Evolutionary conservation across 2,888 invertebrate genomes (phyloP).

Genomic region (Philereme transversata): DNA sequence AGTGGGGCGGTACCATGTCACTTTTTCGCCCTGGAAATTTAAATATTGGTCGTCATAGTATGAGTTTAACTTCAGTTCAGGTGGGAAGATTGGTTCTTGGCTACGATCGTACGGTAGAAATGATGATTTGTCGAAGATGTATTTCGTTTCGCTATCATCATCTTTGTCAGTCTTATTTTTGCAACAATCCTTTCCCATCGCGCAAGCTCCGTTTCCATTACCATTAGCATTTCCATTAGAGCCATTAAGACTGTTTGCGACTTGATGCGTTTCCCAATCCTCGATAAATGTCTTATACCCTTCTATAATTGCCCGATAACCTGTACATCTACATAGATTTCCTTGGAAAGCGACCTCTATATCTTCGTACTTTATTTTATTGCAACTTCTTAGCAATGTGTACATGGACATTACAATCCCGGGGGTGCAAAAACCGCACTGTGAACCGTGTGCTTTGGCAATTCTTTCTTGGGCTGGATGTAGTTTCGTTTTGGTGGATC

Average conservation of each 20-base stretch:
- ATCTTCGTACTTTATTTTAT: slow-evolving; percentile 80
- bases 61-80: slow-evolving; percentile 87
- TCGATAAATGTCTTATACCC: slow-evolving; percentile 91
- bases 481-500: slow-evolving; percentile 87
- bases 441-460: slow-evolving; percentile 93
- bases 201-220: slow-evolving; percentile 62
- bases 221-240: slow-evolving; percentile 42
- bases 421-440: slow-evolving; percentile 95
- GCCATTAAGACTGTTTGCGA: slow-evolving; percentile 42
- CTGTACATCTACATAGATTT: slow-evolving; percentile 92
- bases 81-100: slow-evolving; percentile 94
- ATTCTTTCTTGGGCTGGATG: slow-evolving; percentile 93
- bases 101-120: slow-evolving; percentile 88
- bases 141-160: slow-evolving; percentile 74
- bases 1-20: slow-evolving; percentile 89
- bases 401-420: slow-evolving; percentile 98
- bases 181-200: slow-evolving; percentile 87
- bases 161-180: slow-evolving; percentile 70
- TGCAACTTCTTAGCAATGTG: slow-evolving; percentile 86
- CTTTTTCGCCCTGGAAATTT: slow-evolving; percentile 76
- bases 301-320: slow-evolving; percentile 93
- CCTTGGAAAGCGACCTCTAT: slow-evolving; percentile 91
- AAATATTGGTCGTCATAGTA: slow-evolving; percentile 83
- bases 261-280: slow-evolving; percentile 85
- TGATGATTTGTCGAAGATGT: slow-evolving; percentile 84